Conservation (phyloP, 2,797 vertebrate species). For the Hyperoplus lanceolatus region DNA sequence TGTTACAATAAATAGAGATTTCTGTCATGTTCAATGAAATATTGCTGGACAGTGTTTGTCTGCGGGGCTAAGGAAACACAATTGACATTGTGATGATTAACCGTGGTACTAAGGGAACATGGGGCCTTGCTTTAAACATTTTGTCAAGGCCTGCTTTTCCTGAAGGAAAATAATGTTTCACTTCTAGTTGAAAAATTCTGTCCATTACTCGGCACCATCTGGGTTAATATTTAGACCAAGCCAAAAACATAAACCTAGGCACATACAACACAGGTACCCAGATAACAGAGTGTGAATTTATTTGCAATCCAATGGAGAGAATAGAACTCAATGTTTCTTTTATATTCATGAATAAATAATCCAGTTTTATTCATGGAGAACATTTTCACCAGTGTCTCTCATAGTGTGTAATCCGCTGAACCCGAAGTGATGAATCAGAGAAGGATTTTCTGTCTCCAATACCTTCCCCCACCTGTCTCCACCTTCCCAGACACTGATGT, state of each 20-base stretch:
- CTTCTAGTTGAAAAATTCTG: not conserved
- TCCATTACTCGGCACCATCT: not conserved
- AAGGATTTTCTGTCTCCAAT: conserved; percentile 70
- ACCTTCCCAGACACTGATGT: conserved; percentile 32
- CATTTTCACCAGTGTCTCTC: conserved; percentile 52
- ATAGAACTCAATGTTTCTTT: conserved; percentile 25
- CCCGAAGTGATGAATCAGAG: conserved; percentile 71
- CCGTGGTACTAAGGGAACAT: conserved; percentile 29
- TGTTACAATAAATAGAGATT: conserved; percentile 44
- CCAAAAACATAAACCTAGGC: not conserved
- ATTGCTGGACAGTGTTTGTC: conserved; percentile 41
- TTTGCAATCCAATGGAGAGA: conserved; percentile 5
- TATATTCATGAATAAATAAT: conserved; percentile 51
- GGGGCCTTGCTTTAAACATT: not conserved
- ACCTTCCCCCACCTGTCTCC: conserved; percentile 44
- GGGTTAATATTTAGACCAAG: not conserved
- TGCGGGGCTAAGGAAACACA: conserved; percentile 45
- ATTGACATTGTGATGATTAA: conserved; percentile 46
- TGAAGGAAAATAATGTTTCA: conserved; percentile 13
- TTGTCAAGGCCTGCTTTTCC: conserved; percentile 20
- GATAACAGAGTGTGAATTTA: conserved; percentile 7
- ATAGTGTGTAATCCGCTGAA: conserved; percentile 56
- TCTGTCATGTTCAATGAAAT: conserved; percentile 44
- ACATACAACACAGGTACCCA: not conserved
- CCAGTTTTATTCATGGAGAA: conserved; percentile 45